Conservation (phyloP, 2,113 vertebrate species). For the Lophius piscatorius region DNA sequence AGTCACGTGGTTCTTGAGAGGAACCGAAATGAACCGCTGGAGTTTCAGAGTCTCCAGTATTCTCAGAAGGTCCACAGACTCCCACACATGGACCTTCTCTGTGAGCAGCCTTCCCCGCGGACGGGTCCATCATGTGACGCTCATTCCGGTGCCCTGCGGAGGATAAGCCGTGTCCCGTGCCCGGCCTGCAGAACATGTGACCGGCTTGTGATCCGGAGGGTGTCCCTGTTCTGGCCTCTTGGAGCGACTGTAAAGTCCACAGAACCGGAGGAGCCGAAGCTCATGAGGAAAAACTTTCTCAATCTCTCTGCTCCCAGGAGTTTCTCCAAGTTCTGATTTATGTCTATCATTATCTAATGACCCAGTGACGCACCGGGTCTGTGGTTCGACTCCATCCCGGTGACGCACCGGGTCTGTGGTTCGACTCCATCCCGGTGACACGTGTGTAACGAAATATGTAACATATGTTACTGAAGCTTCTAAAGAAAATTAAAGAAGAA, state of each 20-base stretch:
- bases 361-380: too few relatives aligned
- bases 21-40: not conserved
- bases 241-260: slow-evolving; percentile 16
- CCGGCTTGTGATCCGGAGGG: slow-evolving; percentile 59
- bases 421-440: too few relatives aligned
- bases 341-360: too few relatives aligned
- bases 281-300: not conserved
- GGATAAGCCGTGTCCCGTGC: slow-evolving; percentile 78
- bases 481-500: too few relatives aligned
- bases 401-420: too few relatives aligned
- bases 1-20: slow-evolving; percentile 21
- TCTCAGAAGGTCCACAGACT: too few relatives aligned
- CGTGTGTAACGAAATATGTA: too few relatives aligned
- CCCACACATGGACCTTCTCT: too few relatives aligned
- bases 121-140: slow-evolving; percentile 72
- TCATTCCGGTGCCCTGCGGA: slow-evolving; percentile 66
- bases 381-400: too few relatives aligned
- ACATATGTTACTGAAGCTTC: too few relatives aligned
- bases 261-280: not conserved
- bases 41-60: not conserved
- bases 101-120: slow-evolving; percentile 39
- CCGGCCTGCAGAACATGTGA: slow-evolving; percentile 74
- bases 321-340: too few relatives aligned
- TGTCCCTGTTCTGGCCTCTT: slow-evolving; percentile 9
- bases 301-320: too few relatives aligned